Evolutionary conservation across 2,888 invertebrate genomes (phyloP).

Genomic region (Drosophila atripex): DNA sequence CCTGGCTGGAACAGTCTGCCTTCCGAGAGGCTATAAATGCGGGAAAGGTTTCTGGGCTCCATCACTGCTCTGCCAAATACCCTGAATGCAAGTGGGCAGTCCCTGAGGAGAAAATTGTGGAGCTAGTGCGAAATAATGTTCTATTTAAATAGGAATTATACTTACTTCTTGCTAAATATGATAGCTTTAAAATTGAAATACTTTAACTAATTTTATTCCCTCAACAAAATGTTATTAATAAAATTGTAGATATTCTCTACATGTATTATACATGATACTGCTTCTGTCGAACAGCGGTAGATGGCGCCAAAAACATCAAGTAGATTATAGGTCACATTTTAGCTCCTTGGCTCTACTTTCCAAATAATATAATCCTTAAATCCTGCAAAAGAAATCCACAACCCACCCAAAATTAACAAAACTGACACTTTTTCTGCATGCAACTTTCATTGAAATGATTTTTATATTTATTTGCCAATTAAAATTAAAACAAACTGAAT

Average conservation of each 20-base stretch:
- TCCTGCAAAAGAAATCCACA: too few relatives aligned
- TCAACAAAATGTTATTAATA: not conserved
- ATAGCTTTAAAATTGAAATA: not conserved
- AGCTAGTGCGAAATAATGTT: conserved; percentile 66
- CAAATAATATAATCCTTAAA: not conserved
- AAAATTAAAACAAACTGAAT: conserved; percentile 46
- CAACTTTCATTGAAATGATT: conserved; percentile 51
- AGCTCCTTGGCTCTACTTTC: not conserved
- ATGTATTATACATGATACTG: not conserved
- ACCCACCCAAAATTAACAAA: not conserved
- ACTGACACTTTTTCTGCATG: conserved; percentile 30
- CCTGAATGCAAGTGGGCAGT: conserved; percentile 84
- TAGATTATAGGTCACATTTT: not conserved
- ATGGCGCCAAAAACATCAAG: not conserved
- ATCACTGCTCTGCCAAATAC: conserved; percentile 83
- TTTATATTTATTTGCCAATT: conserved; percentile 56
- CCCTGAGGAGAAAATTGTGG: conserved; percentile 69
- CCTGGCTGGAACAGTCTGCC: conserved; percentile 84
- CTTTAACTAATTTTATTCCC: not conserved
- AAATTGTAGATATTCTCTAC: not conserved
- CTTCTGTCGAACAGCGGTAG: not conserved
- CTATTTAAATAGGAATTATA: conserved; percentile 59
- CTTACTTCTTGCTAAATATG: not conserved
- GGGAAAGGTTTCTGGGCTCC: conserved; percentile 73
- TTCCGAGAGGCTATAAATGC: conserved; percentile 85